Percentiles rank a stretch among this genome's conserved stretches.
phyloP scores from a whole-genome alignment of 2,888 invertebrate genomes.

The Carterocephalus palaemon region DNA sequence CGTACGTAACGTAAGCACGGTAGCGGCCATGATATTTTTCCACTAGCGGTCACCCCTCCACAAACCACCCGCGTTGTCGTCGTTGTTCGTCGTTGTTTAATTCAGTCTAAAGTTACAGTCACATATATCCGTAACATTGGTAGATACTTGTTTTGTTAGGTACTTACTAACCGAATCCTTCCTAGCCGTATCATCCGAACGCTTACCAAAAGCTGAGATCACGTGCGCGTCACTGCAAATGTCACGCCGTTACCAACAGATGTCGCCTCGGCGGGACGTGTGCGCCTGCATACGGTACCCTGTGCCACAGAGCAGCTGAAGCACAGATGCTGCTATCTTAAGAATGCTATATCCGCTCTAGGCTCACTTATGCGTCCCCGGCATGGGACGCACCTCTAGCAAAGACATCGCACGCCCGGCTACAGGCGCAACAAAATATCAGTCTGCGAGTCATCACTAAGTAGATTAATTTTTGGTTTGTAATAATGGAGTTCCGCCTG shows the following conservation, averaged over 20 bases:
- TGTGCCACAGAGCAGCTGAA: not conserved
- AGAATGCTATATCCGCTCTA: not conserved
- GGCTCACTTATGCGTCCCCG: not conserved
- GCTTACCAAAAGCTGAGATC: constrained; percentile 8
- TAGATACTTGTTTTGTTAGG: too few relatives aligned
- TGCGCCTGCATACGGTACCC: constrained; percentile 24
- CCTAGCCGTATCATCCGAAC: not conserved
- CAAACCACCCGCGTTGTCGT: not conserved
- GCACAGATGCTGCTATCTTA: not conserved
- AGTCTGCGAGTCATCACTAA: not conserved
- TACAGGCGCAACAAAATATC: too few relatives aligned
- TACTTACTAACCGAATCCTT: not conserved
- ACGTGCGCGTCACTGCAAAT: constrained; percentile 33
- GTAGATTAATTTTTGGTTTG: not conserved
- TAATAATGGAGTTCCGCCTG: too few relatives aligned
- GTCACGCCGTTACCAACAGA: constrained; percentile 45
- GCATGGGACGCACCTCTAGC: not conserved
- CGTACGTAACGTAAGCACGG: too few relatives aligned
- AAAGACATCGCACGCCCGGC: too few relatives aligned
- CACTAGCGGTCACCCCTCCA: too few relatives aligned
- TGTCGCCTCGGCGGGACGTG: constrained; percentile 33
- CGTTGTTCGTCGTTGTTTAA: not conserved
- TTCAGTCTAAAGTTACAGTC: too few relatives aligned
- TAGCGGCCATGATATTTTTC: not conserved
- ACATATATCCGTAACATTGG: too few relatives aligned